phyloP scores from a whole-genome alignment of 2,797 vertebrate genomes.

The Macropus fuliginosus region DNA sequence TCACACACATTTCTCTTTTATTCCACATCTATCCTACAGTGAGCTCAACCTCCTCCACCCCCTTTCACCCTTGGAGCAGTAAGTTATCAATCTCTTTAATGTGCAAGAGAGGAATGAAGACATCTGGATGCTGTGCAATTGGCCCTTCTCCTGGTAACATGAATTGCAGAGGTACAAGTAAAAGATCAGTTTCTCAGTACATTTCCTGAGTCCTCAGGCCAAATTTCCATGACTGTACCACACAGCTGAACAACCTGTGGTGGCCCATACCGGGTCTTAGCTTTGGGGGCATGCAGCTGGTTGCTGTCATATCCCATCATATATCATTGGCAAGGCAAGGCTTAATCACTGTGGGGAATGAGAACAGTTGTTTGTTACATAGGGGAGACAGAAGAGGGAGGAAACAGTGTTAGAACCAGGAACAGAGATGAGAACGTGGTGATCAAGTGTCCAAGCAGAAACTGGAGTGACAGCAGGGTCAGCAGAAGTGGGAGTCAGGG shows the following conservation, averaged over 20 bases:
- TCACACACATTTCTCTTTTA: neutral
- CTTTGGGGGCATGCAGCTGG: neutral
- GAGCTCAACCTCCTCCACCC: neutral
- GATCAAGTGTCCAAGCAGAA: neutral
- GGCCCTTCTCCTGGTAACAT: neutral
- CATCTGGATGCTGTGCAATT: neutral
- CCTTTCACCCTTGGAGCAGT: neutral
- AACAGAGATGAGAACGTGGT: neutral
- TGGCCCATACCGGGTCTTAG: neutral
- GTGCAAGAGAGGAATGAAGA: neutral
- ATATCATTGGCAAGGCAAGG: neutral
- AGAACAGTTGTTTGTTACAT: neutral
- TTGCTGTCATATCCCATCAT: neutral
- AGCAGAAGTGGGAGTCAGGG: neutral
- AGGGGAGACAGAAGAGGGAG: neutral
- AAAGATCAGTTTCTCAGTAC: neutral
- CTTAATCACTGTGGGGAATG: neutral
- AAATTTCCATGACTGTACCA: neutral
- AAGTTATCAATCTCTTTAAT: neutral
- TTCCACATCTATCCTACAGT: neutral
- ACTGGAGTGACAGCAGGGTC: neutral
- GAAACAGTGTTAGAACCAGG: neutral
- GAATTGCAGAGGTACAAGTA: neutral
- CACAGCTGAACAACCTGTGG: neutral
- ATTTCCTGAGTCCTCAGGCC: neutral